Base-by-base conservation (phyloP, 1,140 invertebrate genomes). In the Bombus vancouverensis region DNA sequence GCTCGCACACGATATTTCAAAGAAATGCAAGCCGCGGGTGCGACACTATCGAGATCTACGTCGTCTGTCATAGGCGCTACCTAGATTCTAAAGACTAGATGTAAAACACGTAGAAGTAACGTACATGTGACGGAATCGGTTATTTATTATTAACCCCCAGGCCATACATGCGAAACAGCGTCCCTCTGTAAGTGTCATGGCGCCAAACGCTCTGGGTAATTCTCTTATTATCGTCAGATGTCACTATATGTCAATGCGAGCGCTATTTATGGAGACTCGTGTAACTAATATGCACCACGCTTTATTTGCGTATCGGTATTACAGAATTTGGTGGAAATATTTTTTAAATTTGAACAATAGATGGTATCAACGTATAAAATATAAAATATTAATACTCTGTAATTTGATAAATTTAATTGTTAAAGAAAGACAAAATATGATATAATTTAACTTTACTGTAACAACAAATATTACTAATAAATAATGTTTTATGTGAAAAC, bases 71-170 rank as follows among this genome's bases (percentile, higher is more conserved):
- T 86, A 77, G 59, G 75, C 72, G 68, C 85, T 80, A 72, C 62
- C 87, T 83, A 79, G 71, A 83, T 75, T 75, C 59, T 83, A 81
- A 73, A 82, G 81, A 82, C 82, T 75, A 57, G 42, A 68, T 32
- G 62, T 66, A 81, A 81, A 86, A 28, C 80, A 77, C 72, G 53
- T 87, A 80, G 75, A 47, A 80, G 68, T 71, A 77, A 39, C 44
- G 57, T 74, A 78, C 73, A 86, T 88, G 74, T 77, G 80, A 88
- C 44, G 71, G 75, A 79, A 87, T 79, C 81, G 65, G 62, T 53
- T 70, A 89, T 89, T 88, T 89, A 89, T 89, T 89, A 89, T 89
- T 89, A 89, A 89, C 68, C 80, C 83, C 78, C 37, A 42, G 44
- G 74, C 83, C 68, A 81, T 82, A 66, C 68, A 83, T 78, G 87